Conservation (phyloP, 1,140 invertebrate species). For the Oedothorax gibbosus region DNA sequence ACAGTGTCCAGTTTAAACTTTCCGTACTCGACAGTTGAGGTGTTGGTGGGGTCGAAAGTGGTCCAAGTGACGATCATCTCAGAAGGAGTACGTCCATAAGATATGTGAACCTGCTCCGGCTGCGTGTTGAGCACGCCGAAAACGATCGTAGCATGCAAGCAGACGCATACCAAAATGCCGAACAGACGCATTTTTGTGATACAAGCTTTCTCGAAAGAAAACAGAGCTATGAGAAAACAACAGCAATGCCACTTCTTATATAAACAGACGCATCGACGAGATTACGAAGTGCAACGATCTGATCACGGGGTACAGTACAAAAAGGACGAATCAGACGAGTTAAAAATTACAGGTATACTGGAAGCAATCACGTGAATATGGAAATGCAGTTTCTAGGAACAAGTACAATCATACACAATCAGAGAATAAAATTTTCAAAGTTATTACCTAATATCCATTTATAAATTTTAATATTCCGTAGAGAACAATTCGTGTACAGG, state of each 20-base stretch:
- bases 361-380: too few relatives aligned
- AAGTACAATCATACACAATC: background rate
- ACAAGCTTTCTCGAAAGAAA: background rate
- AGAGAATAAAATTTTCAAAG: background rate
- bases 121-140: slow-evolving; percentile 68
- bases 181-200: background rate
- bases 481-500: background rate
- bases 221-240: background rate
- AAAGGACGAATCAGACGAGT: slow-evolving; percentile 14
- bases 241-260: background rate
- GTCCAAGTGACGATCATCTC: slow-evolving; percentile 92
- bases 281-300: background rate
- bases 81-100: slow-evolving; percentile 71
- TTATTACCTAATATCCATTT: slow-evolving; percentile 23
- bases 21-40: slow-evolving; percentile 83
- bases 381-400: too few relatives aligned
- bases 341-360: background rate
- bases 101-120: slow-evolving; percentile 74
- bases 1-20: slow-evolving; percentile 69
- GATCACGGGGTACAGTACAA: slow-evolving; percentile 8
- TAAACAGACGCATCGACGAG: slow-evolving; percentile 7
- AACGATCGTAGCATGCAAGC: background rate
- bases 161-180: background rate
- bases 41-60: slow-evolving; percentile 78
- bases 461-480: background rate